These are phyloP conservation scores for Drosophila emarginata DNA, from an alignment of 2,888 invertebrate genomes.

Conservation along the genomic window DNA sequence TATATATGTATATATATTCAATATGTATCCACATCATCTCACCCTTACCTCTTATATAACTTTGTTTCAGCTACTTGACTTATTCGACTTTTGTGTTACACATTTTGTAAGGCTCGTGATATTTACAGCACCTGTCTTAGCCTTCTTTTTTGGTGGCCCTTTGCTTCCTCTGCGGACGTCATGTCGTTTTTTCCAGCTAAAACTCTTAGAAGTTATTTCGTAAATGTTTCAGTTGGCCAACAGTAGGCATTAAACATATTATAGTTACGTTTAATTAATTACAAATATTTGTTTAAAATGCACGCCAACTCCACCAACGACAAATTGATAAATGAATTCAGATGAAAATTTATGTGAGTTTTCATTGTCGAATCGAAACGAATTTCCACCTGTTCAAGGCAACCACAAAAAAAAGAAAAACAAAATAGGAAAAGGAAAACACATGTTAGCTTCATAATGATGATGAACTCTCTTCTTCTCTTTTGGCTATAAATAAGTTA, in stretches of 20 bases:
- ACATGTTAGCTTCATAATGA: conserved; percentile 42
- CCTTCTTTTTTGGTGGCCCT: conserved; percentile 3
- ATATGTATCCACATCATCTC: not conserved
- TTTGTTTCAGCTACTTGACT: conserved; percentile 9
- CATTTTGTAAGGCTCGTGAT: conserved; percentile 15
- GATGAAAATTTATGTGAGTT: conserved; percentile 59
- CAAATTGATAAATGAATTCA: conserved; percentile 72
- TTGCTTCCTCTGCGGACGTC: conserved; percentile 32
- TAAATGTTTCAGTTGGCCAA: conserved; percentile 25
- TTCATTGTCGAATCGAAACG: conserved; percentile 8
- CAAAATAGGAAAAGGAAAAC: conserved; percentile 38
- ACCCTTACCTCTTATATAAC: conserved; percentile 18
- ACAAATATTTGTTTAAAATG: conserved; percentile 70
- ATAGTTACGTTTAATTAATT: conserved; percentile 67
- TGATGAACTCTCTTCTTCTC: conserved; percentile 40
- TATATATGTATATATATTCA: not conserved
- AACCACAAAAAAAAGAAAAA: conserved; percentile 12
- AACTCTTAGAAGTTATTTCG: conserved; percentile 23
- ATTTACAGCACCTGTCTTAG: conserved; percentile 51
- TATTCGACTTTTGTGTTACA: conserved; percentile 21
- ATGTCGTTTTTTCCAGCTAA: conserved; percentile 65
- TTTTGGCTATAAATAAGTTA: conserved; percentile 56
- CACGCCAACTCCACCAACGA: conserved; percentile 39
- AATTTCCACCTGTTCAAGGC: conserved; percentile 52
- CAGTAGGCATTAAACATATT: conserved; percentile 49